Conservation (phyloP, 2,113 vertebrate species). For the Oostethus manadensis region DNA sequence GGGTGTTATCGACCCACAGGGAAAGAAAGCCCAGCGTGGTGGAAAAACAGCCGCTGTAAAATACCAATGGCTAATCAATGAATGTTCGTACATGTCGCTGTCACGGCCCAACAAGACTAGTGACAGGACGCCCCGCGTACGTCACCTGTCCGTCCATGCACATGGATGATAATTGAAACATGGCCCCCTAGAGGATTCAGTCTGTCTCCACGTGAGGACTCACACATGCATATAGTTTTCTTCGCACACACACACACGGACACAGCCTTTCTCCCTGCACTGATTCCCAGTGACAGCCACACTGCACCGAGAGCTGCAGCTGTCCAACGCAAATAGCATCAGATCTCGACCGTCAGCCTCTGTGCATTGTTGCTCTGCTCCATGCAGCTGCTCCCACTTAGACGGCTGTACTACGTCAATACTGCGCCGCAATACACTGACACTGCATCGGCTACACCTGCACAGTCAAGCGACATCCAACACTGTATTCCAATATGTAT, state of each 20-base stretch:
- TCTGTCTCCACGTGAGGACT: slow-evolving; percentile 49
- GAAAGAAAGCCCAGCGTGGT: slow-evolving; percentile 1
- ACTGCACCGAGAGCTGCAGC: slow-evolving; percentile 31
- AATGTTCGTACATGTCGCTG: slow-evolving; percentile 7
- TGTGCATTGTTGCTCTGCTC: slow-evolving; percentile 16
- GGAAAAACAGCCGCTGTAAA: slow-evolving; percentile 15
- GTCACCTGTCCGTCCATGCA: neutral
- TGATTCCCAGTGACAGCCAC: slow-evolving; percentile 51
- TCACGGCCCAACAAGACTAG: slow-evolving; percentile 8
- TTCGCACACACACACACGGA: slow-evolving; percentile 11
- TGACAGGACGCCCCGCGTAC: neutral
- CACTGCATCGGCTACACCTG: neutral
- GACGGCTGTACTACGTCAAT: neutral
- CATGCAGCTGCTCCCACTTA: slow-evolving; percentile 12
- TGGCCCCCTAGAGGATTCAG: slow-evolving; percentile 39
- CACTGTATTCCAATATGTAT: neutral
- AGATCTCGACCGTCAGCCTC: slow-evolving; percentile 32
- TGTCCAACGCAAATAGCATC: slow-evolving; percentile 55
- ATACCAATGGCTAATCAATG: slow-evolving; percentile 25
- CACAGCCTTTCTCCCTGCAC: slow-evolving; percentile 44
- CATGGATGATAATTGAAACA: slow-evolving; percentile 47
- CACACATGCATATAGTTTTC: slow-evolving; percentile 40
- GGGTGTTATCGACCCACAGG: slow-evolving; percentile 10
- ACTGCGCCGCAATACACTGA: neutral
- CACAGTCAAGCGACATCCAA: neutral